Evolutionary conservation across 2,113 vertebrate genomes (phyloP), one percentile per base, ranked within the genome.

Genomic region (Scophthalmus maximus): DNA sequence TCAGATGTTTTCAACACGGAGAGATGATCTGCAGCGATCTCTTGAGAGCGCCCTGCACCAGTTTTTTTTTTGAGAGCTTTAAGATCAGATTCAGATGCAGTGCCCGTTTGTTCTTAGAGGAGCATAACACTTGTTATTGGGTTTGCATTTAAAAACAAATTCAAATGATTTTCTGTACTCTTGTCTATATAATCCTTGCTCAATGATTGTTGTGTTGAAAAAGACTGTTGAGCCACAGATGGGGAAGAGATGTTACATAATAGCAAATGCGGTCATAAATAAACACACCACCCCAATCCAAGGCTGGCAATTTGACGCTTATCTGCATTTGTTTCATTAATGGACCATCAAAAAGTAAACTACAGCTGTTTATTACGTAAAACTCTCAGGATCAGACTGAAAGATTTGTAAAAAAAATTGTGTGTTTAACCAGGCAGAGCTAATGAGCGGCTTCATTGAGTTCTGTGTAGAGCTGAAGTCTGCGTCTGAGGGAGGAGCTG

Each of bases 401-500:
- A 5, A 44, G 15, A 1, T n/a, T n/a, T 11, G 6, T 12, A n/a
- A n/a, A n/a, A n/a, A n/a, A n/a, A n/a, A n/a, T 26, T 12, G 30
- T 2, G 11, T 40, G 1, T 40, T 11, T 46, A 20, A 5, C 3
- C 81, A 98, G 96, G 96, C 96, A 0, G 96, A 97, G 84, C 90
- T 98, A 27, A 98, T 98, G 96, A 97, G 94, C 5, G 90, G 95
- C 46, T 93, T 98, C 73, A 98, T 98, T 1, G 96, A 98, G 87
- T 97, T 96, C 87, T 97, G 96, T 40, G 95, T 98, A 42, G 96
- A 97, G 89, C 92, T 97, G 73, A 93, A 82, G 71, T 88, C 90
- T 18, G 73, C 90, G 0, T 78, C 87, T 6, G 89, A 89, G 50
- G 86, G 70, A 0, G 95, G 90, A 34, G 55, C 81, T 0, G 85